Base-by-base conservation (phyloP, 2,113 vertebrate species). In the Hydropotes inermis region DNA sequence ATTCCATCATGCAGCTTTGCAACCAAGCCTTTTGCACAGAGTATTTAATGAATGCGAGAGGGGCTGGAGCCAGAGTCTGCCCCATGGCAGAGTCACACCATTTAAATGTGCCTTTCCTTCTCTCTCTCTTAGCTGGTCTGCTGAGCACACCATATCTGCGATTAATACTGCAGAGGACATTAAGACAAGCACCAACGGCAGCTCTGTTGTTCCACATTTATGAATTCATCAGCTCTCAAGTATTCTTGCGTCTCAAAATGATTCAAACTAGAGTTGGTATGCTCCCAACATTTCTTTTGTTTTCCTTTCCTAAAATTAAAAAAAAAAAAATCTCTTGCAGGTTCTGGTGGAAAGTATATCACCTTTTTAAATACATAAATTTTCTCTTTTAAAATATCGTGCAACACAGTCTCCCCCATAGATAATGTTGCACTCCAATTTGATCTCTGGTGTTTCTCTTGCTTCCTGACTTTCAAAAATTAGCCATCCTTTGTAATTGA, bases 41-140 rank as follows among this genome's bases (percentile, higher is more conserved):
- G 67, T 81, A 85, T 47, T 91, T 64, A 84, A 79, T 78, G 95
- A 93, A 95, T 90, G 93, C 57, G 30, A 90, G 57, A 91, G 30
- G 47, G 39, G 92, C 70, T 67, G n/a, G 84, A 92, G 87, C 36
- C 87, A 91, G 55, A 58, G 43, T 45, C 43, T 16, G 12, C 25
- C 50, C 6, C 30, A 17, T 0, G 0, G 36, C 57, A 79, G 25
- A 76, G 1, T 39, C 9, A 3, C 8, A 28, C 16, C 39, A 19
- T 90, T 92, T 43, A n/a, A 67, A n/a, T 21, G 3, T 14, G 15
- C 7, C 2, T 79, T n/a, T 93, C 17, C 25, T 57, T 54, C 43
- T 87, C 15, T 58, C 28, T 61, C 17, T 52, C 39, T 92, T 45
- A 50, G 3, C 13, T 36, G 1, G 11, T 33, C 23, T 30, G 57